Conservation (phyloP, 2,113 vertebrate species). For the Noturus placidus region DNA sequence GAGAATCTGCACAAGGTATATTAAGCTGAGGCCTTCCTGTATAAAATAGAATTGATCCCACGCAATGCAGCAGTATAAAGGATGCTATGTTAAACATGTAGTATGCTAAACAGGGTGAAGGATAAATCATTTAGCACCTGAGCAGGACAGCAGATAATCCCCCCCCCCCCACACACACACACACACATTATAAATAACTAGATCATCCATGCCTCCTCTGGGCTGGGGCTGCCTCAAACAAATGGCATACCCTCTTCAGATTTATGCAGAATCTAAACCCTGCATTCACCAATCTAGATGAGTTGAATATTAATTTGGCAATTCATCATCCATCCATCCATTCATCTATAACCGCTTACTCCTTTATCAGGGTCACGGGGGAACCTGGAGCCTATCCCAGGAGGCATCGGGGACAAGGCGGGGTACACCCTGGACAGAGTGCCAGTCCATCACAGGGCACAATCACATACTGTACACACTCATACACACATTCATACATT, state of each 20-base stretch:
- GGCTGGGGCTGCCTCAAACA: background rate
- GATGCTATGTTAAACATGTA: conserved; percentile 6
- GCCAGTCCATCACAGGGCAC: too few species aligned
- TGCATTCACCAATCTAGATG: background rate
- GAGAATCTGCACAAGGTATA: background rate
- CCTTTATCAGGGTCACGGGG: too few species aligned
- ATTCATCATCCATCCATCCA: too few species aligned
- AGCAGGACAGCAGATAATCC: conserved; percentile 8
- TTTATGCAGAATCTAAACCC: background rate
- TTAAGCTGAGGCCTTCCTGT: background rate
- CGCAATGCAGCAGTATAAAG: background rate
- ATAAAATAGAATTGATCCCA: background rate
- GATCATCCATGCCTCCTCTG: background rate
- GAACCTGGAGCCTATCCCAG: too few species aligned
- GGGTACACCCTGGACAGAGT: too few species aligned
- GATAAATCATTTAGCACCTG: conserved; percentile 5
- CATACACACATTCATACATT: too few species aligned
- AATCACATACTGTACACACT: too few species aligned
- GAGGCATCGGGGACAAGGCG: too few species aligned
- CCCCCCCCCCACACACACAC: background rate
- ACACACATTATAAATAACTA: conserved; percentile 25
- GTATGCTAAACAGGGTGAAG: background rate
- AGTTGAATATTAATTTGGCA: background rate
- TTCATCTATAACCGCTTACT: too few species aligned
- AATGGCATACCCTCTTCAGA: background rate